Base-by-base conservation (phyloP, 2,888 invertebrate genomes). In the Mythimna albipuncta region DNA sequence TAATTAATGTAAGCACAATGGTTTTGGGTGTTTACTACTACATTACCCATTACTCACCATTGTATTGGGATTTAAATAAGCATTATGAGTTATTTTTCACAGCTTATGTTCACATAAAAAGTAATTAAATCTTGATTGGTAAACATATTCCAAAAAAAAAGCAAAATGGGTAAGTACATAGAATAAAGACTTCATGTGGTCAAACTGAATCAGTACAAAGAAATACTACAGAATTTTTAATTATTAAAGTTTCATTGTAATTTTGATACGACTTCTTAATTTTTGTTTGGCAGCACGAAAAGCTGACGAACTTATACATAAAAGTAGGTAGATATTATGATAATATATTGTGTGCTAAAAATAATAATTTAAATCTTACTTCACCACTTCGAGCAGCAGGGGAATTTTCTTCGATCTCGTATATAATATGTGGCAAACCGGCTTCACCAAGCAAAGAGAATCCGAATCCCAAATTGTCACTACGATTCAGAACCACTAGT, bases 381-480 rank as follows among this genome's bases (percentile, higher is more conserved):
- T 98, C 97, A 93, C 98, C 98, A 95, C 98, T 98, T 93, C 98
- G 98, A 90, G 98, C 98, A 86, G 99, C 99, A 94, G 99, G 99
- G 89, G 99, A 99, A 96, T 99, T 98, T 95, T 98, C 98, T 93
- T 98, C 97, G 93, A 99, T 98, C 96, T 98, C 98, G 97, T 98
- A 99, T 95, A 99, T 98, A 94, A 99, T 98, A 93, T 98, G 99
- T 93, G 99, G 99, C 95, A 98, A 97, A 94, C 98, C 98, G 92
- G 98, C 98, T 96, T 98, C 98, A 87, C 98, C 98, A 92, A 99
- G 97, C 91, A 99, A 97, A 90, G 98, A 98, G 97, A 99, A 99
- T 91, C 99, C 99, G 94, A 98, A 98, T 93, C 99, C 98, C 95
- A 98, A 97, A 96, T 97, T 97, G 97, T 98, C 98, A 97, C 98